Conservation (phyloP, 1,140 invertebrate species). For the Cydia fagiglandana region DNA sequence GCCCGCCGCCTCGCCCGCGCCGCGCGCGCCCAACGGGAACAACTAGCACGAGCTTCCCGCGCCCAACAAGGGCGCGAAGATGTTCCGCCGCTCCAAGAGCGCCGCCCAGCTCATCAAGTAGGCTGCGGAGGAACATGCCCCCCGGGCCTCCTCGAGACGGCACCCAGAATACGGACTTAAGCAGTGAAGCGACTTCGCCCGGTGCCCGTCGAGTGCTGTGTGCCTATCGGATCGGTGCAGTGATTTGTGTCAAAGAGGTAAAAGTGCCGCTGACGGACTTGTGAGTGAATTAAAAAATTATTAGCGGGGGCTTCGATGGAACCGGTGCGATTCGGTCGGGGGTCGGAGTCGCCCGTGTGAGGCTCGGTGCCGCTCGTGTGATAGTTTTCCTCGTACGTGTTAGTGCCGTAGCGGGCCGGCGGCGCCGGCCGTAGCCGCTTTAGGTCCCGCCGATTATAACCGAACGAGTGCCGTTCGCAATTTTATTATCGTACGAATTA, state of each 20-base stretch:
- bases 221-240: no score
- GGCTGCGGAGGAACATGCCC: conserved; percentile 33
- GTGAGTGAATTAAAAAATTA: background rate
- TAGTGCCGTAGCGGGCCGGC: conserved; percentile 4
- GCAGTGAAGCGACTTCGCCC: background rate
- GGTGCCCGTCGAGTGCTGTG: background rate
- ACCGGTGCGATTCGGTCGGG: background rate
- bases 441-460: conserved; percentile 71
- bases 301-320: background rate
- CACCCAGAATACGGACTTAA: no score
- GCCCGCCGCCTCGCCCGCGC: conserved; percentile 53
- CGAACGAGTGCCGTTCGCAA: conserved; percentile 63
- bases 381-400: background rate
- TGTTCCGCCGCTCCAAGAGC: conserved; percentile 79
- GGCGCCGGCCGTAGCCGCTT: conserved; percentile 56
- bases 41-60: conserved; percentile 79
- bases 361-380: background rate
- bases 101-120: conserved; percentile 78
- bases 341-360: background rate
- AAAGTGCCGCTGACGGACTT: background rate
- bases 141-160: background rate
- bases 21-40: conserved; percentile 65
- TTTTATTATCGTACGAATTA: conserved; percentile 71
- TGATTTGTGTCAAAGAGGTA: background rate
- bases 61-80: conserved; percentile 75